Conservation (phyloP, 1,140 invertebrate genomes). For the Chironomus tepperi region DNA sequence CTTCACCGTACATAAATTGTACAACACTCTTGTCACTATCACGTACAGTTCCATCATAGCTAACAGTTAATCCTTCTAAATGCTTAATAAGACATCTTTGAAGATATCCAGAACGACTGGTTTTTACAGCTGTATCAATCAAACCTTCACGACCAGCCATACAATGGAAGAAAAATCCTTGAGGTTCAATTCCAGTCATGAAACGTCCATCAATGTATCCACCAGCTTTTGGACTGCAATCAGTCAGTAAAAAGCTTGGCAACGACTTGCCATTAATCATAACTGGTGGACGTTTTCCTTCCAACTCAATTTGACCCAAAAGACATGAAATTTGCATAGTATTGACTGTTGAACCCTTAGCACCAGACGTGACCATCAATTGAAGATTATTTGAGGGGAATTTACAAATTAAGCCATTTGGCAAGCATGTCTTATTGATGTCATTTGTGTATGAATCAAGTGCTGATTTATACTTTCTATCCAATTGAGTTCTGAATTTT, state of each 20-base stretch:
- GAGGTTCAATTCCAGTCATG: conserved; percentile 93
- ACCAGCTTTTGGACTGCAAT: conserved; percentile 83
- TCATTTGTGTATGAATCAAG: conserved; percentile 81
- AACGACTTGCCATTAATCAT: conserved; percentile 89
- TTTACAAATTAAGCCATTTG: conserved; percentile 67
- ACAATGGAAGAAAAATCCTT: conserved; percentile 99
- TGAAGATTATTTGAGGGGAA: conserved; percentile 96
- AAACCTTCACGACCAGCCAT: conserved; percentile 97
- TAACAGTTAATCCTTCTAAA: conserved; percentile 84
- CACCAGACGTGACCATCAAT: conserved; percentile 95
- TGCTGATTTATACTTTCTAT: conserved; percentile 75
- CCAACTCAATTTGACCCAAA: conserved; percentile 95
- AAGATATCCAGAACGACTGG: conserved; percentile 94
- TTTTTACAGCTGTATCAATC: conserved; percentile 82
- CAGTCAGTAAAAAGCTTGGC: conserved; percentile 88
- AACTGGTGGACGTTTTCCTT: conserved; percentile 90
- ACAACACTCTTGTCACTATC: conserved; percentile 92
- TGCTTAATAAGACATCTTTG: conserved; percentile 98
- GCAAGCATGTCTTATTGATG: conserved; percentile 79
- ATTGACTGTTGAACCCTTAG: conserved; percentile 94
- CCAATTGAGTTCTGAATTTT: conserved; percentile 66
- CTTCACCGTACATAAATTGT: conserved; percentile 96
- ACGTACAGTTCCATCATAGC: conserved; percentile 90
- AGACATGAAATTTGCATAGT: conserved; percentile 96
- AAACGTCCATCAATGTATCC: conserved; percentile 95